Conservation (phyloP, 2,888 invertebrate species). For the Drepanosiphum platanoidis region DNA sequence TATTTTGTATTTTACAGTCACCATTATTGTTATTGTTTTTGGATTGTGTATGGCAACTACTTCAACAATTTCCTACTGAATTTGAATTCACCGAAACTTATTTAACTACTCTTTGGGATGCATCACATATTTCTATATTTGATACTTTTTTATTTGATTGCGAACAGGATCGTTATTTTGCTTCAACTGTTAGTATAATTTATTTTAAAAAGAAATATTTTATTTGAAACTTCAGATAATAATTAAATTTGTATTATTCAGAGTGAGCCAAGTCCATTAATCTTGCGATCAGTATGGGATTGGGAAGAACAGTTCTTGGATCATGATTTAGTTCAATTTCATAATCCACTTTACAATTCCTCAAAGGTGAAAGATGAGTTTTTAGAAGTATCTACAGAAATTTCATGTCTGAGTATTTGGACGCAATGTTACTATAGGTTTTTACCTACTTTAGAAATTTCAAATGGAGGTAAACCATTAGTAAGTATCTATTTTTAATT, state of each 20-base stretch:
- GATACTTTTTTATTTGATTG: slow-evolving; percentile 94
- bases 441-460: slow-evolving; percentile 83
- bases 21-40: slow-evolving; percentile 91
- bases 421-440: slow-evolving; percentile 90
- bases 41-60: slow-evolving; percentile 93
- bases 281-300: slow-evolving; percentile 85
- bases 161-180: slow-evolving; percentile 78
- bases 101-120: slow-evolving; percentile 91
- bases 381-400: slow-evolving; percentile 67
- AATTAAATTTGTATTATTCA: slow-evolving; percentile 64
- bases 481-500: slow-evolving; percentile 60
- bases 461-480: slow-evolving; percentile 65
- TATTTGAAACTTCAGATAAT: slow-evolving; percentile 8
- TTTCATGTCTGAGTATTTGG: slow-evolving; percentile 81
- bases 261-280: slow-evolving; percentile 70
- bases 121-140: slow-evolving; percentile 85
- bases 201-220: not conserved
- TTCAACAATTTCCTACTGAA: slow-evolving; percentile 85
- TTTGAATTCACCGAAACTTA: slow-evolving; percentile 95
- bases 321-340: slow-evolving; percentile 82
- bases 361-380: slow-evolving; percentile 64
- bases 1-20: slow-evolving; percentile 70
- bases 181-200: slow-evolving; percentile 71
- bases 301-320: slow-evolving; percentile 89
- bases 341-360: slow-evolving; percentile 79